A percentile compares a stretch with the other conserved stretches of the same genome.
These are phyloP conservation scores for Crotalus horridus DNA, from an alignment of 2,113 vertebrate genomes.

Conservation along the genomic window DNA sequence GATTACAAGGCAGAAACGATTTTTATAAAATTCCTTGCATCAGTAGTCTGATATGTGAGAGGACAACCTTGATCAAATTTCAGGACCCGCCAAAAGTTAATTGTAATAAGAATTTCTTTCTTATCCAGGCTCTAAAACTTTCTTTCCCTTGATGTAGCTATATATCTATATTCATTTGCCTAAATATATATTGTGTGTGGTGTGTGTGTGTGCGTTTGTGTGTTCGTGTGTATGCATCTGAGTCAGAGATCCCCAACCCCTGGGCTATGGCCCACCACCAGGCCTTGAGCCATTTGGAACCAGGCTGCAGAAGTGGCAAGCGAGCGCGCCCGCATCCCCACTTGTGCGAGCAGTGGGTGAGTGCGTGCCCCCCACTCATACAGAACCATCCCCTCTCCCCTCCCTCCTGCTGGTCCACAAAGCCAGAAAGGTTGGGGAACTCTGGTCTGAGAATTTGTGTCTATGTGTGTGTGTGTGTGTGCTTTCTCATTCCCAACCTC, in stretches of 20 bases:
- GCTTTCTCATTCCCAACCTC: background rate
- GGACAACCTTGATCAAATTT: background rate
- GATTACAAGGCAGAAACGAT: background rate
- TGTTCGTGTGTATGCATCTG: background rate
- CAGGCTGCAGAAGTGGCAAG: background rate
- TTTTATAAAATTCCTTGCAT: background rate
- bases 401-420: background rate
- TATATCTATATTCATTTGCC: background rate
- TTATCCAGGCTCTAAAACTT: background rate
- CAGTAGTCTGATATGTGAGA: background rate
- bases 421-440: background rate
- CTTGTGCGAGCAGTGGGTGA: background rate
- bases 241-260: background rate
- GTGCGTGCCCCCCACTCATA: background rate
- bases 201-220: background rate
- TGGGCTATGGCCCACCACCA: background rate
- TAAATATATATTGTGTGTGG: too few species aligned
- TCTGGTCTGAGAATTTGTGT: background rate
- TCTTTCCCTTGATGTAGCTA: background rate
- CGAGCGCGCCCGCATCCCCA: rapidly evolving
- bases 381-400: background rate
- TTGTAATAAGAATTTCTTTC: background rate
- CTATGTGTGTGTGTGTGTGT: too few species aligned
- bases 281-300: background rate
- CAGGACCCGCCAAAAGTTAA: background rate